phyloP scores from a whole-genome alignment of 1,140 invertebrate genomes.

The Gonioctena quinquepunctata region DNA sequence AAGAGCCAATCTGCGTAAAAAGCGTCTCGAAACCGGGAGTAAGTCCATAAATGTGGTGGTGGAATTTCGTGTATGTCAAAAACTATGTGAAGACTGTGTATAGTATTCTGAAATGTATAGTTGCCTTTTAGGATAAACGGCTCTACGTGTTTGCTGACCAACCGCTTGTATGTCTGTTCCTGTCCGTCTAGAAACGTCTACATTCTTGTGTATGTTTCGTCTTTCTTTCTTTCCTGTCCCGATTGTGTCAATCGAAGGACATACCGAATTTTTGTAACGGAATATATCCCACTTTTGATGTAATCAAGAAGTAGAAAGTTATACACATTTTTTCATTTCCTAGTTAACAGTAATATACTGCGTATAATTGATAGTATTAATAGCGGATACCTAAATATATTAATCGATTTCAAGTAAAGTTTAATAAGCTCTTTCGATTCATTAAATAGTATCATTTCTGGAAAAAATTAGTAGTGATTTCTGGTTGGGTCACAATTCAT shows the following conservation, averaged over 20 bases:
- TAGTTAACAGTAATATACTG: too few species aligned
- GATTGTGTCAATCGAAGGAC: background rate
- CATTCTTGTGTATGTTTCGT: conserved; percentile 25
- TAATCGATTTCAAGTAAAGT: too few species aligned
- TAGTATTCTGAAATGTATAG: conserved; percentile 13
- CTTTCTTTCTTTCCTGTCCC: background rate
- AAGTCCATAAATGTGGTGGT: conserved; percentile 52
- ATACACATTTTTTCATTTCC: too few species aligned
- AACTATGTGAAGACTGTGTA: conserved; percentile 8
- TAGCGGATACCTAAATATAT: too few species aligned
- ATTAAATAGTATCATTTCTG: too few species aligned
- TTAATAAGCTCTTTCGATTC: too few species aligned
- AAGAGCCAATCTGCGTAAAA: conserved; percentile 53
- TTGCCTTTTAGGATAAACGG: conserved; percentile 18
- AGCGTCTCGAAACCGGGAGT: conserved; percentile 57
- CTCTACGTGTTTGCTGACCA: conserved; percentile 14
- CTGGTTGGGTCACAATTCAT: too few species aligned
- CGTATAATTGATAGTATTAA: too few species aligned
- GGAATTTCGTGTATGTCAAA: conserved; percentile 7
- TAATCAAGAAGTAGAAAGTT: too few species aligned
- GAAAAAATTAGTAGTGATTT: too few species aligned
- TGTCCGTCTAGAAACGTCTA: conserved; percentile 14
- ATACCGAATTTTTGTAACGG: conserved; percentile 6
- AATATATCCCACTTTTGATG: too few species aligned
- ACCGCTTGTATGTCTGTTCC: conserved; percentile 11